A percentile compares a stretch with the other conserved stretches of the same genome.
Evolutionary conservation across 2,888 invertebrate genomes (phyloP).

Genomic region (Steinernema hermaphroditum): DNA sequence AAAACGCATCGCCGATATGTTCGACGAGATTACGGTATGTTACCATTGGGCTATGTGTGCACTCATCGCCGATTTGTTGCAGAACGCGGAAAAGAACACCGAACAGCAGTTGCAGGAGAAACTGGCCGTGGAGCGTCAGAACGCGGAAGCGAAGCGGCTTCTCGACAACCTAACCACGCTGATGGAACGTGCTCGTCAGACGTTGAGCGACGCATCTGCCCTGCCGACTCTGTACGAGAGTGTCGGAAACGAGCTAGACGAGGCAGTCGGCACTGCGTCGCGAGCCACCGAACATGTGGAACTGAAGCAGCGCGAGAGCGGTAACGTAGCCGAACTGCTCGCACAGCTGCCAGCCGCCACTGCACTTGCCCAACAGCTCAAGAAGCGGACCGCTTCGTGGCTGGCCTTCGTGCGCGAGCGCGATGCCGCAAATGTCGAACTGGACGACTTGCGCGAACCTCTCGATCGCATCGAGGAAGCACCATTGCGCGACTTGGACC

Average conservation of each 20-base stretch:
- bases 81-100: not conserved
- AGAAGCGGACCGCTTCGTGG: constrained; percentile 45
- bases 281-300: not conserved
- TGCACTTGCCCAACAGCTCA: constrained; percentile 36
- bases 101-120: not conserved
- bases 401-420: constrained; percentile 48
- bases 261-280: not conserved
- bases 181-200: constrained; percentile 9
- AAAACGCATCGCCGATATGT: not conserved
- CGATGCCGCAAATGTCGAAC: constrained; percentile 44
- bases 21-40: constrained; percentile 3
- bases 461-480: constrained; percentile 33
- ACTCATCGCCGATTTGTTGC: too few species aligned
- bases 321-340: constrained; percentile 37
- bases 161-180: constrained; percentile 6
- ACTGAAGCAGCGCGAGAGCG: constrained; percentile 8
- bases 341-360: constrained; percentile 42
- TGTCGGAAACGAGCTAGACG: not conserved
- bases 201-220: not conserved
- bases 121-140: not conserved
- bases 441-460: constrained; percentile 36
- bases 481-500: not conserved
- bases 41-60: not conserved
- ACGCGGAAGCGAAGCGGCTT: not conserved
- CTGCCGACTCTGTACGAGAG: not conserved